phyloP scores from a whole-genome alignment of 2,113 vertebrate species.

The Plectropomus leopardus region DNA sequence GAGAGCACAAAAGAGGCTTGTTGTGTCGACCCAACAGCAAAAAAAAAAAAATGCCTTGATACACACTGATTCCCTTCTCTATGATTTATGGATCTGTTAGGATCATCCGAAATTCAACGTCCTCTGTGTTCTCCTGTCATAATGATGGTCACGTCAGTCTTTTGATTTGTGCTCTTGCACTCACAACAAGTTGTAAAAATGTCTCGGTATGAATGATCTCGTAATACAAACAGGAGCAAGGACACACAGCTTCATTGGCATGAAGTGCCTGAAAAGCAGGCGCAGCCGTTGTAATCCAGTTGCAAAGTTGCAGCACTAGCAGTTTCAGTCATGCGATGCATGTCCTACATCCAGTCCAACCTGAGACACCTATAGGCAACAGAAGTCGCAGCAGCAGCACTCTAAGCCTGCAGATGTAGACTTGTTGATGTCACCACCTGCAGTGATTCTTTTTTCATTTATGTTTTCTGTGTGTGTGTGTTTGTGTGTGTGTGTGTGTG shows the following conservation, averaged over 20 bases:
- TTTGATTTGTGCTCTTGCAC: conserved; percentile 34
- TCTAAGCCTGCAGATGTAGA: not conserved
- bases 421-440: not conserved
- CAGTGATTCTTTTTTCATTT: not conserved
- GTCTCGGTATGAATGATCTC: conserved; percentile 41
- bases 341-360: not conserved
- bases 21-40: not conserved
- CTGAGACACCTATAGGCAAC: not conserved
- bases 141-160: conserved; percentile 22
- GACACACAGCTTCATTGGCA: conserved; percentile 26
- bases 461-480: no score
- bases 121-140: conserved; percentile 22
- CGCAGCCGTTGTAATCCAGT: conserved; percentile 17
- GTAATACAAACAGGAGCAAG: conserved; percentile 40
- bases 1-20: not conserved
- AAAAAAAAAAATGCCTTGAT: not conserved
- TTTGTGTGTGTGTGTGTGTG: not conserved
- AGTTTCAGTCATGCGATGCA: not conserved
- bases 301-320: not conserved
- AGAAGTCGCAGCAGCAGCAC: not conserved
- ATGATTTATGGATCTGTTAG: conserved; percentile 9
- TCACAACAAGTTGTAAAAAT: conserved; percentile 49
- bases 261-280: conserved; percentile 4
- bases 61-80: not conserved
- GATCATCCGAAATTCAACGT: conserved; percentile 21